Conservation (phyloP, 2,888 invertebrate species). For the Drosophila demipolita region DNA sequence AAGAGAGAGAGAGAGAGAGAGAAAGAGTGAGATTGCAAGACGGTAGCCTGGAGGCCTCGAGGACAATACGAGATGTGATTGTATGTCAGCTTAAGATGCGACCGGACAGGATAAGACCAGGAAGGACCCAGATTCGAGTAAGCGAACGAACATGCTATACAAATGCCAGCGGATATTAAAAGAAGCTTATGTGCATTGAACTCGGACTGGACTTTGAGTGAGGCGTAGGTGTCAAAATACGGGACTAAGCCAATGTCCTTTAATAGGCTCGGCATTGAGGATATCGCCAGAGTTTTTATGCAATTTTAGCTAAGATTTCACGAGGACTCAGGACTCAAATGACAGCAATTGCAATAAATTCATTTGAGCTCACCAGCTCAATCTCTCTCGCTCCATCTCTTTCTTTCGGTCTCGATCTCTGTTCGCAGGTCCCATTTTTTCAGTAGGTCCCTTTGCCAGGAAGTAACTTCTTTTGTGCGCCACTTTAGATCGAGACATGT, state of each 20-base stretch:
- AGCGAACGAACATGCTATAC: conserved; percentile 52
- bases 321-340: conserved; percentile 33
- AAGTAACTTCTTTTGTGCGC: conserved; percentile 79
- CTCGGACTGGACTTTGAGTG: conserved; percentile 12
- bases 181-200: conserved; percentile 60
- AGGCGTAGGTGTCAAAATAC: conserved; percentile 83
- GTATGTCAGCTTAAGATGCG: conserved; percentile 77
- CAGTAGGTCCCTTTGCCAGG: conserved; percentile 52
- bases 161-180: conserved; percentile 70
- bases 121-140: conserved; percentile 41
- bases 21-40: conserved; percentile 7
- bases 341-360: conserved; percentile 71
- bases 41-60: conserved; percentile 37
- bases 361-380: conserved; percentile 32
- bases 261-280: conserved; percentile 68
- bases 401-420: not conserved
- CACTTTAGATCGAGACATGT: conserved; percentile 67
- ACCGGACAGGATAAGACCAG: conserved; percentile 63
- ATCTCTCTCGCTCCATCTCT: not conserved
- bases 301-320: conserved; percentile 71
- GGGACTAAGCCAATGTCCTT: conserved; percentile 82
- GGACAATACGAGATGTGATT: conserved; percentile 76
- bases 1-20: conserved; percentile 20
- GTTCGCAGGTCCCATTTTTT: conserved; percentile 12
- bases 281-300: conserved; percentile 63